Evolutionary conservation across 2,888 invertebrate species (phyloP), one percentile per base, ranked within the genome.

Genomic region (Catocala sponsa): DNA sequence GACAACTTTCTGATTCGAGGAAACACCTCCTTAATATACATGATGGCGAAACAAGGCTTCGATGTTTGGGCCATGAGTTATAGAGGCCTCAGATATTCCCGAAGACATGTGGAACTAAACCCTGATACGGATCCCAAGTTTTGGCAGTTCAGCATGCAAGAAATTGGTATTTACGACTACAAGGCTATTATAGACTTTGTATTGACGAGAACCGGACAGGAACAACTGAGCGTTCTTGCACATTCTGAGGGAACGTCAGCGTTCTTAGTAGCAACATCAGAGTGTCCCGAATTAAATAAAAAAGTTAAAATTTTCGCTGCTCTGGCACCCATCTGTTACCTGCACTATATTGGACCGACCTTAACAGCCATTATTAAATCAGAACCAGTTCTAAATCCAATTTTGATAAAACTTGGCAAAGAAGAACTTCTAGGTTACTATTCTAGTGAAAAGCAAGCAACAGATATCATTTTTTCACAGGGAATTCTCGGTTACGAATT

Each of bases 81-180:
- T 5, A 59, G 71, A 50, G 71, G 71, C 11, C 69, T 43, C 25
- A 49, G 59, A 44, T 69, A 72, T 38, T 72, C 71, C 4, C 44
- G 71, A 53, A 53, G n/a, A 0, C 74, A 72, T 12, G 5, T 6
- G 6, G 25, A 9, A 6, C 15, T 69, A 10, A 12, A 74, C 9
- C 70, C 74, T 6, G 25, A 25, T 4, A 58, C 35, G 0, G 55
- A 63, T 41, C 38, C n/a, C 0, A 4, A 7, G 4, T 72, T 63
- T 15, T 72, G 74, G 74, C 32, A 69, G 4, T 73, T 15, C 46
- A 72, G 70, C 11, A 60, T 72, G 57, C 55, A 72, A 0, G 74
- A 65, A 44, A 60, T 51, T 12, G 70, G 58, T n/a, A 42, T 61
- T 25, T 55, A 58, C 11, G 70, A 59, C 49, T 63, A 65, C 33